Base-by-base conservation (phyloP, 2,797 vertebrate genomes). In the Rhinichthys osculus region DNA sequence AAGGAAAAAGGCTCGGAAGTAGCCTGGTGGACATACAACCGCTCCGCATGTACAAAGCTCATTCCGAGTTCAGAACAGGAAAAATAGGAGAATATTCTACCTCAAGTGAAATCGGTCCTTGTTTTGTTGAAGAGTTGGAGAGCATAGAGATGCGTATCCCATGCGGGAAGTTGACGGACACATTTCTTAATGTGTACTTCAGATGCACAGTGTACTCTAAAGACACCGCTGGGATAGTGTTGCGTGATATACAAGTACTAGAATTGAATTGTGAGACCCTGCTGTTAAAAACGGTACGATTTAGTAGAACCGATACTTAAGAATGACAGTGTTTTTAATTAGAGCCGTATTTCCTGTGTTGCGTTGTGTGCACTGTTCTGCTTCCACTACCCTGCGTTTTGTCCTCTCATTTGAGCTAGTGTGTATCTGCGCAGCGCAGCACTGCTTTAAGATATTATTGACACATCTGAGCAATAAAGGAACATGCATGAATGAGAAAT, bases 21-120 rank as follows among this genome's bases (percentile, higher is more conserved):
- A 40, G 44, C 64, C 47, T 44, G 80, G 21, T 80, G 40, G 59
- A 67, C 62, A 44, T 27, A 19, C 57, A 47, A 50, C 78, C 23
- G n/a, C 62, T 80, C 70, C 38, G 57, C 47, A 50, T 1, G 50
- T 73, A 64, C 7, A 67, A 59, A 71, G 40, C 42, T 77, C 16
- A 67, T 74, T 67, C 27, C 5, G 17, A 54, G 21, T 52, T 52
- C 62, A 81, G 44, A 69, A 52, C 13, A 4, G 38, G 30, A 23
- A 69, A 38, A 33, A 44, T 64, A 64, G n/a, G 7, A 1, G 7
- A 44, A 80, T 85, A 27, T 80, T 81, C 30, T 40, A 27, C 30
- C 64, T 64, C 35, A 54, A n/a, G 35, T 67, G 76, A 54, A 82
- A 85, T 59, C 62, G 52, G 33, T 40, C 21, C 21, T 59, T 16